phyloP scores from a whole-genome alignment of 2,888 invertebrate genomes.

The Andrena bicolor region DNA sequence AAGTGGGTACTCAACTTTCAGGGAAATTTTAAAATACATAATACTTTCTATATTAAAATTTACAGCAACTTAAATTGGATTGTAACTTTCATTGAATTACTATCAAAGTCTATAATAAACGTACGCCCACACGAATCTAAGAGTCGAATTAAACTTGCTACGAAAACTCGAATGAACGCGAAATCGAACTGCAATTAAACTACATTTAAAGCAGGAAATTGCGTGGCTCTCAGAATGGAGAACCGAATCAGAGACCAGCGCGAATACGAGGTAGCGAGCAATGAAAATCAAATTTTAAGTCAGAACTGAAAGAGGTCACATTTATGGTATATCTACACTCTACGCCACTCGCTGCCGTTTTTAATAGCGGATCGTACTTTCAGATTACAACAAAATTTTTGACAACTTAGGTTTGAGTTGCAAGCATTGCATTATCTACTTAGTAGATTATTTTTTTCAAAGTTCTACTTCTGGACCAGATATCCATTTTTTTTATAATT shows the following conservation, averaged over 20 bases:
- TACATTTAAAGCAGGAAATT: slow-evolving; percentile 12
- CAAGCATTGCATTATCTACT: no score
- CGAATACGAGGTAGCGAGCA: not conserved
- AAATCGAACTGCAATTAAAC: slow-evolving; percentile 4
- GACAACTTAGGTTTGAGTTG: no score
- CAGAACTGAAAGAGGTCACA: not conserved
- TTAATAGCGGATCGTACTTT: not conserved
- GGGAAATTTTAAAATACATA: not conserved
- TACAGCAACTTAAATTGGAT: not conserved
- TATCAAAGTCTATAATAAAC: not conserved
- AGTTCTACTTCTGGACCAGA: no score
- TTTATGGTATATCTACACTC: no score
- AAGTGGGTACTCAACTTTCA: not conserved
- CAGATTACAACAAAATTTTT: no score
- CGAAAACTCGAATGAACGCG: not conserved
- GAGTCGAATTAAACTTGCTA: not conserved
- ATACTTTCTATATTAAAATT: not conserved
- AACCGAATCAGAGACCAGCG: not conserved
- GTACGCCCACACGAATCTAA: not conserved
- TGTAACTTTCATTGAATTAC: not conserved
- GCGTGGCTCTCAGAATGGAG: slow-evolving; percentile 9
- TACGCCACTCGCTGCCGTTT: not conserved
- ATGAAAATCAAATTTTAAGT: slow-evolving; percentile 3
- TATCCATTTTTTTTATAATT: not conserved
- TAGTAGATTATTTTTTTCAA: no score